These are phyloP conservation scores for Agonopterix alstromeriana DNA, from an alignment of 2,888 invertebrate species.

Conservation along the genomic window DNA sequence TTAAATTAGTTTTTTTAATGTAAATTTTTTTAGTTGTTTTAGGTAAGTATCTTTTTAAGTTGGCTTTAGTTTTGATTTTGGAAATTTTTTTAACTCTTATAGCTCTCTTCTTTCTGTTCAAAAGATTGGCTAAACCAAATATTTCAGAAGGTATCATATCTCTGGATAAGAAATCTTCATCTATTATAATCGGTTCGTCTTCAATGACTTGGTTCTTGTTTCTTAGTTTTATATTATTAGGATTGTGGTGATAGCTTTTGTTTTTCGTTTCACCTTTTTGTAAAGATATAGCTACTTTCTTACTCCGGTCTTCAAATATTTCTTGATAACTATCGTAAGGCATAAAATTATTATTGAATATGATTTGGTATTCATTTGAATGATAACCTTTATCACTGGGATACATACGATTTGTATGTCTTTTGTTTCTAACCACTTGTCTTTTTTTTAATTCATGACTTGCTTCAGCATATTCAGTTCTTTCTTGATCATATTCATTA, in stretches of 20 bases:
- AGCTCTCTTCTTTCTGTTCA: constrained; percentile 42
- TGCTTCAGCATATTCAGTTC: too few species aligned
- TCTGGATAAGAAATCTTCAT: constrained; percentile 34
- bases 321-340: constrained; percentile 36
- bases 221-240: not conserved
- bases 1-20: constrained; percentile 25
- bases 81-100: constrained; percentile 42
- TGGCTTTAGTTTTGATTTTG: constrained; percentile 42
- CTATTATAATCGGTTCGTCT: constrained; percentile 18
- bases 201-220: not conserved
- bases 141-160: constrained; percentile 44
- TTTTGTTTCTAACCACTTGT: constrained; percentile 4
- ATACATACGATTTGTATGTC: constrained; percentile 24
- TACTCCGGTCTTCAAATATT: constrained; percentile 22
- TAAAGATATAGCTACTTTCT: constrained; percentile 8
- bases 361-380: constrained; percentile 36
- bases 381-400: constrained; percentile 28
- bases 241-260: not conserved
- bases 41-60: constrained; percentile 39
- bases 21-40: constrained; percentile 37
- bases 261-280: constrained; percentile 7
- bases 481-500: not conserved
- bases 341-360: constrained; percentile 27
- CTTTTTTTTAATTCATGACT: constrained; percentile 2
- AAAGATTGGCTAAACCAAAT: constrained; percentile 32